Percentiles rank a stretch among this genome's conserved stretches.
Evolutionary conservation across 2,797 vertebrate species (phyloP).

Genomic region (Zalophus californianus): DNA sequence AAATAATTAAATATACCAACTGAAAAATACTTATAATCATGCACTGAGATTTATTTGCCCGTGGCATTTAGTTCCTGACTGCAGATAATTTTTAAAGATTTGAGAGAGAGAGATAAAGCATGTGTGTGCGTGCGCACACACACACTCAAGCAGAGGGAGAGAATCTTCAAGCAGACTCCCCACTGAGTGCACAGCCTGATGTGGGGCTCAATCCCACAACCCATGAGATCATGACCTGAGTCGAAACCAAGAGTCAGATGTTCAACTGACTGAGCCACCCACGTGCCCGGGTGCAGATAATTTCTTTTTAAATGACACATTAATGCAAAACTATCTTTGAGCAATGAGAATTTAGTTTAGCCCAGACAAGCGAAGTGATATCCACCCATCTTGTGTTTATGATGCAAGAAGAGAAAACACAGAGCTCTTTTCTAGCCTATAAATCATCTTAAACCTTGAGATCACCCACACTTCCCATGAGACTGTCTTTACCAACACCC

Average conservation of each 20-base stretch:
- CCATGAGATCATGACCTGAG: not conserved
- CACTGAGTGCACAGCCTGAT: not conserved
- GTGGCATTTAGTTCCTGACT: not conserved
- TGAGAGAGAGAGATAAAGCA: not conserved
- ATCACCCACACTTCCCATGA: not conserved
- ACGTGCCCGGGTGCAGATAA: not conserved
- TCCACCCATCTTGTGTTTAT: not conserved
- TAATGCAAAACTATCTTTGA: slow-evolving; percentile 21
- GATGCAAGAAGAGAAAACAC: not conserved
- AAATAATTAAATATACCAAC: not conserved
- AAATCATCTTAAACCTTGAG: not conserved
- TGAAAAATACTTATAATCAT: not conserved
- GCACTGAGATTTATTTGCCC: not conserved
- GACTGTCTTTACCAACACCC: not conserved
- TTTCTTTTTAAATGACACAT: not conserved
- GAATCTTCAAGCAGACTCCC: not conserved
- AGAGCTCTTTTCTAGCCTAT: not conserved
- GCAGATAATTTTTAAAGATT: slow-evolving; percentile 5
- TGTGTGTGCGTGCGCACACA: accelerated
- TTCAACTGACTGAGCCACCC: not conserved
- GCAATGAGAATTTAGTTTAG: not conserved
- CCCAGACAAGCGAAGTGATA: not conserved
- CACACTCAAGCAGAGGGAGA: not conserved
- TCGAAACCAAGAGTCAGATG: not conserved
- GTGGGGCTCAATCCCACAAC: not conserved